Base-by-base conservation (phyloP, 2,113 vertebrate species). In the Psittacula cyanocephala region DNA sequence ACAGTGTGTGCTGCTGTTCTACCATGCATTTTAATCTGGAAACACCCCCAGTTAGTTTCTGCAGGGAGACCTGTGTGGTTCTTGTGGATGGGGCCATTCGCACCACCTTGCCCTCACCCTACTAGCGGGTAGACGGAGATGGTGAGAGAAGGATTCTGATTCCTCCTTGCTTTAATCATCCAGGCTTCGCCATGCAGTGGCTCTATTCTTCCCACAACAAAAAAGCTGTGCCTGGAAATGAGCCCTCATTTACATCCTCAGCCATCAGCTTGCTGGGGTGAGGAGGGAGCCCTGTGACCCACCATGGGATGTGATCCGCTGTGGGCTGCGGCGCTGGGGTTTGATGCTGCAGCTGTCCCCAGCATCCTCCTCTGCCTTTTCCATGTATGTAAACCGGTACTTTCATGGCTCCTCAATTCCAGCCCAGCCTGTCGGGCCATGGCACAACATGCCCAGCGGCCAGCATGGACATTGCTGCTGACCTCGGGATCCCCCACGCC, bases 401-500 rank as follows among this genome's bases (percentile, higher is more conserved):
- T 47, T 87, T 43, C 74, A 11, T 6, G 33, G 80, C 76, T 78
- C 59, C 67, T 71, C n/a, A 33, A 18, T 52, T 70, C 76, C 20
- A 19, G 41, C 44, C 28, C 68, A 29, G 41, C 53, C 37, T 57
- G 84, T 65, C 81, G 9, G 39, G 77, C 92, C 13, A 1, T 29
- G 86, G 44, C 70, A 46, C 55, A 33, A 65, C 17, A 13, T 86
- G 84, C 71, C 92, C 25, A 18, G 77, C 2, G 1, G 83, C 31
- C 9, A 72, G 65, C 52, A 64, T 24, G 10, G 84, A 87, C 77
- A 3, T 41, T 69, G 88, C 93, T 63, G 64, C 97, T 94, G 96
- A 96, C 93, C 97, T 88, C 78, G 65, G 89, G 76, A 84, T 95
- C 94, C 71, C 85, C 96, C 91, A 88, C 85, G 82, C 93, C 93